Conservation (phyloP, 2,888 invertebrate species). For the Napeogenes sylphis region DNA sequence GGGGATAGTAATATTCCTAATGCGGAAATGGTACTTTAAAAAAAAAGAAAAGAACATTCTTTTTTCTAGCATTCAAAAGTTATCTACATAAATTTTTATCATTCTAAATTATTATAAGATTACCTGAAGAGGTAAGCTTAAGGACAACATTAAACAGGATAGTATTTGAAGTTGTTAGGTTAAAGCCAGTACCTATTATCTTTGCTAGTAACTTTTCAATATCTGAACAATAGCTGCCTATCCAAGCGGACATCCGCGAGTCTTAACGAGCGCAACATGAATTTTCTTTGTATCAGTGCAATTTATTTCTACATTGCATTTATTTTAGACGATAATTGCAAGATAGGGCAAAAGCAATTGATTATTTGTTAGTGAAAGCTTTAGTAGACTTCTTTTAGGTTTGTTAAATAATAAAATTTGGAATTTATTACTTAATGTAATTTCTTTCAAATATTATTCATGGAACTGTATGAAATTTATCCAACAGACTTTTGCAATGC, state of each 20-base stretch:
- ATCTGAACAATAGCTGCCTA: conserved; percentile 62
- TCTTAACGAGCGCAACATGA: conserved; percentile 59
- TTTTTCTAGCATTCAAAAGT: too few species aligned
- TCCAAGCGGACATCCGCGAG: conserved; percentile 63
- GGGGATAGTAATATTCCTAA: too few species aligned
- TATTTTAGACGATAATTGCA: conserved; percentile 10
- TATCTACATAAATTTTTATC: too few species aligned
- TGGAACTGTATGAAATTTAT: too few species aligned
- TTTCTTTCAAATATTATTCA: too few species aligned
- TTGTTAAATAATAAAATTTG: too few species aligned
- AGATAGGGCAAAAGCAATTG: neutral
- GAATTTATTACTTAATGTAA: too few species aligned
- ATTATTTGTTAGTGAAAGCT: neutral
- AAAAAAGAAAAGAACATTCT: too few species aligned
- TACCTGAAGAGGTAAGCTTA: too few species aligned
- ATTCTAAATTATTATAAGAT: too few species aligned
- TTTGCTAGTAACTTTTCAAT: conserved; percentile 66
- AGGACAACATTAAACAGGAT: neutral
- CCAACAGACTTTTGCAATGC: too few species aligned
- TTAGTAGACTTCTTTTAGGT: neutral
- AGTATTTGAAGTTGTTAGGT: conserved; percentile 10
- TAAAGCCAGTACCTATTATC: conserved; percentile 50
- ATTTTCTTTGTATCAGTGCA: conserved; percentile 38
- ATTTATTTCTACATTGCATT: conserved; percentile 22
- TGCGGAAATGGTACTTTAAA: too few species aligned